Conservation (phyloP, 2,888 invertebrate genomes). For the Tenodera sinensis region DNA sequence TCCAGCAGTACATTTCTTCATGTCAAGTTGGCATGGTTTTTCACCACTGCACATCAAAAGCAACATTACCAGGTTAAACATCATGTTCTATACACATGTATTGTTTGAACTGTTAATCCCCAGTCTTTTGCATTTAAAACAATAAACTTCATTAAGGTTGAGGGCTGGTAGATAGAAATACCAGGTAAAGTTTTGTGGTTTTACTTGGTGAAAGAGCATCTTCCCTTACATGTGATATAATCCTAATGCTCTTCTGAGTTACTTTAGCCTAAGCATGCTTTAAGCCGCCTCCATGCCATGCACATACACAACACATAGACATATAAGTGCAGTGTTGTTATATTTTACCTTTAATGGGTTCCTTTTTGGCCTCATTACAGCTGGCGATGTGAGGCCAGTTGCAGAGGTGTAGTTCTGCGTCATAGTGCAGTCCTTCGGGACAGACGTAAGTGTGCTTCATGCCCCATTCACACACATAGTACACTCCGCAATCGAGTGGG, state of each 20-base stretch:
- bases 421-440: constrained; percentile 40
- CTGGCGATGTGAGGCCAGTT: constrained; percentile 40
- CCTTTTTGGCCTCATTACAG: constrained; percentile 30
- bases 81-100: no score
- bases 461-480: constrained; percentile 45
- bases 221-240: not conserved
- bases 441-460: constrained; percentile 39
- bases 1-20: no score
- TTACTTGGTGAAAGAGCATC: no score
- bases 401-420: constrained; percentile 38
- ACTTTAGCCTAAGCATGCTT: not conserved
- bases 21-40: no score
- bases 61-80: no score
- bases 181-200: not conserved
- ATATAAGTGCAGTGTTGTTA: not conserved
- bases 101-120: no score
- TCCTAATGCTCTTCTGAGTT: no score
- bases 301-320: not conserved
- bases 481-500: constrained; percentile 44
- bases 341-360: constrained; percentile 15
- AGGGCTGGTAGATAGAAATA: no score
- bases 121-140: no score
- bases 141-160: no score
- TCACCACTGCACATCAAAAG: no score
- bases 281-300: not conserved